A percentile compares a stretch with the other conserved stretches of the same genome.
Evolutionary conservation across 2,113 vertebrate genomes (phyloP).

Genomic region (Tinamus guttatus): DNA sequence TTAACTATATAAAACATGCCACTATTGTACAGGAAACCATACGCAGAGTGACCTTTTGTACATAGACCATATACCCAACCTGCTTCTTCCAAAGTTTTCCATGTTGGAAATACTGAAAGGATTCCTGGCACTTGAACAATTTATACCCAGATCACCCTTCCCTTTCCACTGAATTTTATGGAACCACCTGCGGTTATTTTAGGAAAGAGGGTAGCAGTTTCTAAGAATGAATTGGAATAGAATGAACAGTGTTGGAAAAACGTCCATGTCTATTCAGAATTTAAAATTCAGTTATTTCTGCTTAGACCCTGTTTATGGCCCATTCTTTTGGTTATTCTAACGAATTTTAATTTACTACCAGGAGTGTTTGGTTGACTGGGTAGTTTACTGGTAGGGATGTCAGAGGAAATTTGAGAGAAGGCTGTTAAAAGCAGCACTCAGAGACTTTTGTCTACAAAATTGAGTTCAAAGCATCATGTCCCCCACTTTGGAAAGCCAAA

Average conservation of each 20-base stretch:
- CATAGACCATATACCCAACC: accelerated
- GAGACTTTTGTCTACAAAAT: neutral
- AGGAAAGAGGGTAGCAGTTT: neutral
- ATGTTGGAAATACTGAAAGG: neutral
- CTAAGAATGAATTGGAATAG: neutral
- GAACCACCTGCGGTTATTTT: neutral
- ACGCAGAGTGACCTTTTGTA: neutral
- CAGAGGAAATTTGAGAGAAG: neutral
- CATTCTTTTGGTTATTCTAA: neutral
- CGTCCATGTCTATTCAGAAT: neutral
- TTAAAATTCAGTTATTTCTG: constrained; percentile 25
- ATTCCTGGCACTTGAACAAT: neutral
- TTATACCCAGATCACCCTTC: neutral
- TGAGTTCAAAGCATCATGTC: neutral
- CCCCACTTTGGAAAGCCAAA: neutral
- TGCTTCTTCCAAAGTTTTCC: neutral
- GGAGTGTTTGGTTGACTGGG: neutral
- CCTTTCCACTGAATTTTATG: neutral
- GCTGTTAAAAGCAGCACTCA: neutral
- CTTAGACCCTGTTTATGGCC: neutral
- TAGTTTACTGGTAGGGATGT: neutral
- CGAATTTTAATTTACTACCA: neutral
- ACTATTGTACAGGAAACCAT: neutral
- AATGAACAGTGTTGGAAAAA: neutral
- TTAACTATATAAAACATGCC: neutral